phyloP scores from a whole-genome alignment of 2,888 invertebrate genomes.

The Celastrina argiolus region DNA sequence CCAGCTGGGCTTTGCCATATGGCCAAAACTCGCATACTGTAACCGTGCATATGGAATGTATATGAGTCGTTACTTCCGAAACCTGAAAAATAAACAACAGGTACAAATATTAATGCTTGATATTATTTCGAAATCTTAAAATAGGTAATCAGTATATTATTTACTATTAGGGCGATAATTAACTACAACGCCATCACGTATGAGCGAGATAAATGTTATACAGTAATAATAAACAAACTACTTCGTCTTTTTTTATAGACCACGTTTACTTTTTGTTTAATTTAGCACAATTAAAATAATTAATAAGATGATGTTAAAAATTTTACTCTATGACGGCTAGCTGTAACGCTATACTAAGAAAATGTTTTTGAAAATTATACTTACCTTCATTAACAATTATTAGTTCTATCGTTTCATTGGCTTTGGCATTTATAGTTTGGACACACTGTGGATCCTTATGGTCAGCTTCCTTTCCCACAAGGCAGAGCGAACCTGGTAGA shows the following conservation, averaged over 20 bases:
- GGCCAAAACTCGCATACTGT: slow-evolving; percentile 69
- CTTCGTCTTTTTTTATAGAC: no score
- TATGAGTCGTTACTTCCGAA: slow-evolving; percentile 71
- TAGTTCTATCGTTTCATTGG: slow-evolving; percentile 75
- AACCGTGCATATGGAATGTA: slow-evolving; percentile 81
- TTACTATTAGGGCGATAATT: no score
- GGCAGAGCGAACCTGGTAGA: slow-evolving; percentile 51
- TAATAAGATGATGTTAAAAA: not conserved
- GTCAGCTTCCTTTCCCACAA: slow-evolving; percentile 53
- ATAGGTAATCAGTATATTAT: not conserved
- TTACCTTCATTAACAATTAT: slow-evolving; percentile 80
- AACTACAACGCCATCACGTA: no score
- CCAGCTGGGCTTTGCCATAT: slow-evolving; percentile 54
- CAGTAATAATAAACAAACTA: no score
- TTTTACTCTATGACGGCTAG: no score
- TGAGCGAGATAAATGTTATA: no score
- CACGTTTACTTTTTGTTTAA: no score
- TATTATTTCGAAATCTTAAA: not conserved
- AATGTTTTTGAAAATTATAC: not conserved
- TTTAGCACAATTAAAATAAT: no score
- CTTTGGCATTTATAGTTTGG: slow-evolving; percentile 68
- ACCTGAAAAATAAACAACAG: slow-evolving; percentile 52
- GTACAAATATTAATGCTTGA: not conserved
- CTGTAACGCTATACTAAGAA: no score
- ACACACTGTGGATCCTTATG: slow-evolving; percentile 72